Percentiles rank a stretch among this genome's conserved stretches.
phyloP scores from a whole-genome alignment of 2,888 invertebrate species.

The Toxonevra muliebris region DNA sequence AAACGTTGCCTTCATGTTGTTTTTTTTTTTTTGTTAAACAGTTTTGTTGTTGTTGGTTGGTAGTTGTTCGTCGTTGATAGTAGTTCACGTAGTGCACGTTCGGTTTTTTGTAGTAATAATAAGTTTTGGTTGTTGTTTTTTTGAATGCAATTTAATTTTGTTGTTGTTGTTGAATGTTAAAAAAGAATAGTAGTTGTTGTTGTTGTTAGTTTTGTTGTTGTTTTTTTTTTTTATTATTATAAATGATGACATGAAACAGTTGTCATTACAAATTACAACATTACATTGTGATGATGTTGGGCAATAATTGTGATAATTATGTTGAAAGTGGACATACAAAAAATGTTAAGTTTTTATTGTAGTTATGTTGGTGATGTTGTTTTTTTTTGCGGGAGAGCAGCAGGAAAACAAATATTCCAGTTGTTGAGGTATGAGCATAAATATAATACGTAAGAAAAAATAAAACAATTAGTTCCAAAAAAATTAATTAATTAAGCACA shows the following conservation, averaged over 20 bases:
- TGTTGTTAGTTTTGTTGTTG: constrained; percentile 3
- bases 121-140: neutral
- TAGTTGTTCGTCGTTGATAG: constrained; percentile 16
- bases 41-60: constrained; percentile 4
- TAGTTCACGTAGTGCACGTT: constrained; percentile 2
- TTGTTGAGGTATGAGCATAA: no score
- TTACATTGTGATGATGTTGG: no score
- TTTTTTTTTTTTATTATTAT: constrained; percentile 15
- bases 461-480: no score
- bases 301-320: no score
- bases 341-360: no score
- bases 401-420: no score
- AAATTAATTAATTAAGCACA: no score
- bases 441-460: no score
- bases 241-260: neutral
- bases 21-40: neutral
- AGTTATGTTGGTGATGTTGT: no score
- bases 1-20: constrained; percentile 84
- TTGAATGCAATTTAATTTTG: constrained; percentile 7
- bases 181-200: constrained; percentile 5
- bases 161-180: constrained; percentile 2
- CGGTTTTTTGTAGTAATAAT: constrained; percentile 10
- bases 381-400: no score
- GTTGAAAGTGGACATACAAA: no score
- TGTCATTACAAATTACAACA: no score